Evolutionary conservation across 2,888 invertebrate species (phyloP), one percentile per base, ranked within the genome.

Genomic region (Polia nebulosa): DNA sequence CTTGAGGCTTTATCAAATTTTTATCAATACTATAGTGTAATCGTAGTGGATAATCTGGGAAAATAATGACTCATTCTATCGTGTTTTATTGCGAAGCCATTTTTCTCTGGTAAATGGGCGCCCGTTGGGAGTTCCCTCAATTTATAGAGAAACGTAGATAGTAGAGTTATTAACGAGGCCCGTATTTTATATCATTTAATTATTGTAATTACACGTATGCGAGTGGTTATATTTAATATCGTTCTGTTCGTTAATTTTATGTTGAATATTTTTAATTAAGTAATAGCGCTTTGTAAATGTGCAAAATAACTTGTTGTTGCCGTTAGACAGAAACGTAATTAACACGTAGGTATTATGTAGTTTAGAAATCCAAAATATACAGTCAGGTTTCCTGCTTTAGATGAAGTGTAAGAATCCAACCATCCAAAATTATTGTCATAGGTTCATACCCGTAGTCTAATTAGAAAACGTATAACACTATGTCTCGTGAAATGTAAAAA

Each of bases 71-170:
- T 80, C 78, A 80, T 84, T 85, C 76, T 76, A 79, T 79, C 77
- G 76, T 81, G 78, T 84, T 87, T 87, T 87, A 86, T 84, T 85
- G 82, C 79, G 70, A 79, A 78, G 76, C 83, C 79, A 83, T 87
- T 85, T 83, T 85, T 87, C 85, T 83, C 77, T 75, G 61, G 78
- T 68, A 84, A 85, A 81, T 84, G 83, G 81, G 59, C 64, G 76
- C 65, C 84, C 83, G 63, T 66, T 77, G 85, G 83, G 85, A 87
- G 80, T 79, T 81, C 67, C 71, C 77, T 78, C 76, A 81, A 85
- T 85, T 84, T 84, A 85, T 85, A 72, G 82, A 80, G 76, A 77
- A 61, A 66, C 65, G 75, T 81, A 82, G 84, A 85, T 84, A 80
- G 78, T 80, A 58, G 45, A 73, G 75, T 72, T 79, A 81, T 80